Evolutionary conservation across 2,113 vertebrate species (phyloP), one percentile per base, ranked within the genome.

Genomic region (Aegithalos caudatus): DNA sequence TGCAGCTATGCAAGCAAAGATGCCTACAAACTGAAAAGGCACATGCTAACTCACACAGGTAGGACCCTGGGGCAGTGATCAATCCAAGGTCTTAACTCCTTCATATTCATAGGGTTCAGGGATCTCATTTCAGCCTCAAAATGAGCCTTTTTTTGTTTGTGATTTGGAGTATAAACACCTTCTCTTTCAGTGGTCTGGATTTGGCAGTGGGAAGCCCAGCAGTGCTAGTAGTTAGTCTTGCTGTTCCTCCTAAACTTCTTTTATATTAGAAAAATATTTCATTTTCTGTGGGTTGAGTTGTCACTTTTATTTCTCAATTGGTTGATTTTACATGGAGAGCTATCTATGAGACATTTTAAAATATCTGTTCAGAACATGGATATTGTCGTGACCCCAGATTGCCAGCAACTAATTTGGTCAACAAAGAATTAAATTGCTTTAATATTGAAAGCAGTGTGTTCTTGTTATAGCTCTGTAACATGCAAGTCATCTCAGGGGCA

Each of bases 1-100:
- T 98, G 98, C 74, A 96, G 86, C 80, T 98, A 98, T 0, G 97
- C 98, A 23, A 95, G 97, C 97, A 98, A 76, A n/a, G 98, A 98
- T 70, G 86, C 97, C 8, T 95, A 86, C 51, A 98, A 98, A 25
- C 95, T 98, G 86, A 98, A 98, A 73, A 96, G 98, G 4, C 98
- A 98, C 90, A 92, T 95, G 97, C 33, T 95, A 29, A 98, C 96
- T 2, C 98, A 98, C 76, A 98, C 98, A 65, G 98, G 98, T 98
- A 74, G 48, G 83, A 10, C 53, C 70, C 44, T 57, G 37, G 20
- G 62, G n/a, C 15, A 7, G 9, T 8, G 11, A n/a, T 47, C 33
- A 27, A n/a, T 29, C 51, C 33, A 1, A 56, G 47, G 56, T 17
- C 40, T 67, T 65, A 73, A 33, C 16, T n/a, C 7, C 53, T 64